Evolutionary conservation across 2,888 invertebrate genomes (phyloP).

Genomic region (Yponomeuta evonymella): DNA sequence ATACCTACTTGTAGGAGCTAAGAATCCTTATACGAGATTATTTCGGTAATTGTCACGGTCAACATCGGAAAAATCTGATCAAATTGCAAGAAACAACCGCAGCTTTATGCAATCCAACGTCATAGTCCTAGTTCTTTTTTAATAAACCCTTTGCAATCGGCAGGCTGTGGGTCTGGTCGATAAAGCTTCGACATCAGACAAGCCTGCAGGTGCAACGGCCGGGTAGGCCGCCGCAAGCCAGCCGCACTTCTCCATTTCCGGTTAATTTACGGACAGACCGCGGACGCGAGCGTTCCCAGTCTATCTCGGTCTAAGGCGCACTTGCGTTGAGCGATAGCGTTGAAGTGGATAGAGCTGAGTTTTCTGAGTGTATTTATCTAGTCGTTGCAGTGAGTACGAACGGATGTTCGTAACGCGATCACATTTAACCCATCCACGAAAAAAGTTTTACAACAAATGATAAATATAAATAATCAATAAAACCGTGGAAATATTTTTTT

Average conservation of each 20-base stretch:
- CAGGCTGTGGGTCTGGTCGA: background rate
- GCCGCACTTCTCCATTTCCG: conserved; percentile 68
- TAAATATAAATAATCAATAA: too few species aligned
- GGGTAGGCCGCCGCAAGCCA: conserved; percentile 27
- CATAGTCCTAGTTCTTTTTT: background rate
- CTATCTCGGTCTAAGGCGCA: background rate
- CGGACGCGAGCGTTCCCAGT: conserved; percentile 16
- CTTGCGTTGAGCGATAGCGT: background rate
- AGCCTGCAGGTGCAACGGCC: background rate
- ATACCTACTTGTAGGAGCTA: too few species aligned
- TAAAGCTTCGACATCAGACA: background rate
- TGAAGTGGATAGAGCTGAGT: background rate
- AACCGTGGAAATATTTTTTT: too few species aligned
- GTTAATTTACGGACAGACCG: conserved; percentile 34
- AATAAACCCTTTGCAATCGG: background rate
- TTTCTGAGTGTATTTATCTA: too few species aligned
- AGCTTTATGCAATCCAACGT: background rate
- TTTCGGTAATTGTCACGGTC: too few species aligned
- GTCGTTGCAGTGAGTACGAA: too few species aligned
- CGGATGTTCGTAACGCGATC: too few species aligned
- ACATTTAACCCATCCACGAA: too few species aligned
- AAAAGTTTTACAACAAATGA: too few species aligned
- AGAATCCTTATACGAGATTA: too few species aligned
- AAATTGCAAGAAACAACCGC: background rate
- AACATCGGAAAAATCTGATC: too few species aligned